phyloP scores from a whole-genome alignment of 2,888 invertebrate genomes.

The Drosophila meridionalis region DNA sequence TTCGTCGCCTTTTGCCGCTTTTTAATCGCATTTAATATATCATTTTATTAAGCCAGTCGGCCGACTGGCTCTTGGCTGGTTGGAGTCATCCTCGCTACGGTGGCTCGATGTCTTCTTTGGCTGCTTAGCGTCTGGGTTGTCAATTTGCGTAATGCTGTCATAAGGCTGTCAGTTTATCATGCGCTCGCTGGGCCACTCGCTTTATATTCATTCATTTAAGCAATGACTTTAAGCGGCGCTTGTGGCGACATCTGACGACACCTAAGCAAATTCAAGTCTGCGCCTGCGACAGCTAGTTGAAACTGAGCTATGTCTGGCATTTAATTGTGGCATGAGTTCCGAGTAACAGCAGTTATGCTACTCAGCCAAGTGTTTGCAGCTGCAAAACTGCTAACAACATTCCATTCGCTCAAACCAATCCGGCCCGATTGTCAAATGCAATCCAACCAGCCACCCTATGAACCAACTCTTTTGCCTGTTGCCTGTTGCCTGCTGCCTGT shows the following conservation, averaged over 20 bases:
- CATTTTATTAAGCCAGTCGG: constrained; percentile 77
- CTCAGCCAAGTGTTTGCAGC: constrained; percentile 46
- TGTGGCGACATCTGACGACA: constrained; percentile 68
- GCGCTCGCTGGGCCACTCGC: constrained; percentile 43
- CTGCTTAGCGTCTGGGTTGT: constrained; percentile 54
- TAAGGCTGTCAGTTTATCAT: constrained; percentile 79
- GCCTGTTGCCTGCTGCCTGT: constrained; percentile 16
- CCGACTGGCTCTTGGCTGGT: constrained; percentile 1
- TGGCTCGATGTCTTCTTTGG: constrained; percentile 22
- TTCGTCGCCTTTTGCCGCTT: constrained; percentile 44
- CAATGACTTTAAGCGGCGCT: constrained; percentile 53
- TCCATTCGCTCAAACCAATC: constrained; percentile 45
- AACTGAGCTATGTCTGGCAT: constrained; percentile 61
- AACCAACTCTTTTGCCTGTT: constrained; percentile 33
- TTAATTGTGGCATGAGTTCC: constrained; percentile 69
- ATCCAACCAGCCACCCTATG: constrained; percentile 66
- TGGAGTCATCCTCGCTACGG: background rate
- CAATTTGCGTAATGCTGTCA: constrained; percentile 79
- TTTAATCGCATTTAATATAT: constrained; percentile 80
- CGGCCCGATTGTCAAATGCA: constrained; percentile 65
- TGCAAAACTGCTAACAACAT: constrained; percentile 53
- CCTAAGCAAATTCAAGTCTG: constrained; percentile 30
- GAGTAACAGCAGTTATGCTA: constrained; percentile 34
- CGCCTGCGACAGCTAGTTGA: constrained; percentile 44
- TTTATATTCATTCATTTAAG: constrained; percentile 47